Conservation (phyloP, 2,113 vertebrate genomes). For the Mystacornis crossleyi region DNA sequence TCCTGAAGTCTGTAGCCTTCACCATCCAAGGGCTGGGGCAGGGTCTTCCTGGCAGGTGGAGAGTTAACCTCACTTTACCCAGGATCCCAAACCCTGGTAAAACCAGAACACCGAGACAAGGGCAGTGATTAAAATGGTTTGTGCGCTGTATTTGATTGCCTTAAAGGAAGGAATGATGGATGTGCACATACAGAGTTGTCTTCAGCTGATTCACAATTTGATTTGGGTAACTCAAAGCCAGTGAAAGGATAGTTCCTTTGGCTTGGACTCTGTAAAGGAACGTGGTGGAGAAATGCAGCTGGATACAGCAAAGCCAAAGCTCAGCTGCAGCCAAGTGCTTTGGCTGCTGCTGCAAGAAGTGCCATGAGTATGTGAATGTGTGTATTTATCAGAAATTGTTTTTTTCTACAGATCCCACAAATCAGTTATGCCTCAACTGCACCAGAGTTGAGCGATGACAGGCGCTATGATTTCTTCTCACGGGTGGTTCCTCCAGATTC, state of each 20-base stretch:
- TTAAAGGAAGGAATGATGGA: background rate
- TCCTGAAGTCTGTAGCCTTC: background rate
- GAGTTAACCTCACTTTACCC: accelerated
- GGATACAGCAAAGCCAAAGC: background rate
- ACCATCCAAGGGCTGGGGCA: background rate
- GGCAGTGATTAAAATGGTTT: background rate
- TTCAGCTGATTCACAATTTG: background rate
- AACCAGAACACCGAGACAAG: background rate
- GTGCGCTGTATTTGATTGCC: background rate
- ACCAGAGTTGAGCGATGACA: slow-evolving; percentile 95
- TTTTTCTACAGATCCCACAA: slow-evolving; percentile 90
- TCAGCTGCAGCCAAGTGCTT: background rate
- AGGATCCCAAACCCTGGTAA: background rate
- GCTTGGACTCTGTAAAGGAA: accelerated
- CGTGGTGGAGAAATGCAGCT: background rate
- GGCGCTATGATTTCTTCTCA: slow-evolving; percentile 98
- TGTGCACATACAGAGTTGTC: background rate
- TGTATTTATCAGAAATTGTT: slow-evolving; percentile 63
- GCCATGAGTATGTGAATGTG: slow-evolving; percentile 29
- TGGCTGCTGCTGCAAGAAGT: slow-evolving; percentile 13
- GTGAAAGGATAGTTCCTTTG: background rate
- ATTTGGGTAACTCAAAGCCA: background rate
- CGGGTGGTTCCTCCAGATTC: slow-evolving; percentile 97
- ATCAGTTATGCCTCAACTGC: slow-evolving; percentile 98
- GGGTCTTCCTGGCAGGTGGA: background rate